Conservation (phyloP, 2,113 vertebrate species). For the Catagonus wagneri region DNA sequence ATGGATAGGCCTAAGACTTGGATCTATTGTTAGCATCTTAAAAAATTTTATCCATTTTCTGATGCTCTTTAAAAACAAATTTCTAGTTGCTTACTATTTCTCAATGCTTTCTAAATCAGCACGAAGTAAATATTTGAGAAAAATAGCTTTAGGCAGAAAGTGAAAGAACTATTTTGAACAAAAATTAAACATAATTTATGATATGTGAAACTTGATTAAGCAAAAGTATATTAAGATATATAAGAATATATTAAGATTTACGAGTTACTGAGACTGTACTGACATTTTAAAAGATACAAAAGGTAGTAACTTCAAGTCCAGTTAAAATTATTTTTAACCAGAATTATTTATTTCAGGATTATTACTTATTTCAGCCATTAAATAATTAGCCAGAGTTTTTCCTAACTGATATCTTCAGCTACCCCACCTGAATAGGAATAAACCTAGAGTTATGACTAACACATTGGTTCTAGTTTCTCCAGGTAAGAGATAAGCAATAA, state of each 20-base stretch:
- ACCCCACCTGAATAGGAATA: background rate
- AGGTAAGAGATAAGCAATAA: background rate
- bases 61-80: background rate
- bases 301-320: background rate
- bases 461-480: background rate
- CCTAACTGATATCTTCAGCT: background rate
- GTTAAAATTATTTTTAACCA: background rate
- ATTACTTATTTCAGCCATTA: background rate
- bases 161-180: background rate
- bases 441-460: background rate
- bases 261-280: background rate
- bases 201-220: background rate
- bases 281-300: background rate
- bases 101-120: background rate
- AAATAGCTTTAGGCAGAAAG: constrained; percentile 21
- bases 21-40: background rate
- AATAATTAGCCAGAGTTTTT: no score
- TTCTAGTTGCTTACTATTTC: background rate
- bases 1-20: background rate
- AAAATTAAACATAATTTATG: constrained; percentile 36
- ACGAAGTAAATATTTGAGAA: constrained; percentile 6
- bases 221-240: background rate
- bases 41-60: background rate
- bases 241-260: background rate
- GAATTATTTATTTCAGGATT: background rate